phyloP scores from a whole-genome alignment of 2,113 vertebrate species.

The Pseudopodoces humilis region DNA sequence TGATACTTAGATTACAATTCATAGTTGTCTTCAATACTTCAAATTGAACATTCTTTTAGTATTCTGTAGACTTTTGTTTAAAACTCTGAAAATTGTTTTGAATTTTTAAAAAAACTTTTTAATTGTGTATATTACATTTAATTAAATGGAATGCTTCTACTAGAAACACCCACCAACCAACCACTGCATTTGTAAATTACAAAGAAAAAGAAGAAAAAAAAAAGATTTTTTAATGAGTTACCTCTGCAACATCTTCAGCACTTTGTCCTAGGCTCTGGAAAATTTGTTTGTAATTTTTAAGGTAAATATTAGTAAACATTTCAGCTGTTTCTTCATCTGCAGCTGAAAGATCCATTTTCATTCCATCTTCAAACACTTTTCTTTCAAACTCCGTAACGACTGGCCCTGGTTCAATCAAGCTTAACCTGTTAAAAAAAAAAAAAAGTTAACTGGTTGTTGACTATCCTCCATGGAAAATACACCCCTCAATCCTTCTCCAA shows the following conservation, averaged over 20 bases:
- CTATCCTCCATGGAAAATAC: not conserved
- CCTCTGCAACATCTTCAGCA: slow-evolving; percentile 84
- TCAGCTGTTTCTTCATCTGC: slow-evolving; percentile 81
- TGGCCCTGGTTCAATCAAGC: slow-evolving; percentile 82
- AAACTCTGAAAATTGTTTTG: not conserved
- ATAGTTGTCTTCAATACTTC: not conserved
- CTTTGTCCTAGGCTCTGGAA: slow-evolving; percentile 83
- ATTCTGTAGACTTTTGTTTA: not conserved
- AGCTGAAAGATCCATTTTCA: slow-evolving; percentile 85
- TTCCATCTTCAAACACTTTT: slow-evolving; percentile 81
- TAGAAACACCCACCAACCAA: not conserved
- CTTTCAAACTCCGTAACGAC: slow-evolving; percentile 85
- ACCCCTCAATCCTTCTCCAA: not conserved
- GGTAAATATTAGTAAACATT: slow-evolving; percentile 84
- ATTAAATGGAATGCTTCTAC: not conserved
- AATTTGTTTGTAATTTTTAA: slow-evolving; percentile 85
- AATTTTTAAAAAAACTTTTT: not conserved
- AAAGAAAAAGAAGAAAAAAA: not conserved
- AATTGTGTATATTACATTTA: not conserved
- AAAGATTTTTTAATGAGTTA: slow-evolving; percentile 1
- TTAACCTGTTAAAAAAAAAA: slow-evolving; percentile 70
- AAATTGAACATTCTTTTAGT: not conserved
- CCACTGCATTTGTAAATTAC: not conserved
- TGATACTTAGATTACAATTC: not conserved
- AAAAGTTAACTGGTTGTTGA: not conserved